phyloP scores from a whole-genome alignment of 2,113 vertebrate species.

The Lasiurus cinereus region DNA sequence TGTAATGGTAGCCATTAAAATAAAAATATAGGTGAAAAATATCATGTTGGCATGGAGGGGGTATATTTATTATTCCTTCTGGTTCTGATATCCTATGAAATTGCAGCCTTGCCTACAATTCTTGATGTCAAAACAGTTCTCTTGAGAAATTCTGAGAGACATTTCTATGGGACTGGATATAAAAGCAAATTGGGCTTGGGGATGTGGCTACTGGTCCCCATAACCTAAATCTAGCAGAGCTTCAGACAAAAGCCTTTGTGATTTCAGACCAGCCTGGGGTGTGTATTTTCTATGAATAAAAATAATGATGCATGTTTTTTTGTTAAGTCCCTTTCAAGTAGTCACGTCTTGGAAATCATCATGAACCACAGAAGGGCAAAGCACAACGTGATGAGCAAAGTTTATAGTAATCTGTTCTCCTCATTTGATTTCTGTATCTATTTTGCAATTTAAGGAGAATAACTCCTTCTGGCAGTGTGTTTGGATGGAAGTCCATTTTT shows the following conservation, averaged over 20 bases:
- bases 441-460: conserved; percentile 45
- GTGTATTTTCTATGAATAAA: conserved; percentile 68
- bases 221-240: not conserved
- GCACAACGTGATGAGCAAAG: not conserved
- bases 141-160: not conserved
- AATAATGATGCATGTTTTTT: conserved; percentile 40
- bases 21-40: not conserved
- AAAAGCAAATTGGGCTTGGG: not conserved
- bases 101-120: not conserved
- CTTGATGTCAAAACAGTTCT: not conserved
- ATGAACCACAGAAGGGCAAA: not conserved
- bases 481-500: not conserved
- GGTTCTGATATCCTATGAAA: not conserved
- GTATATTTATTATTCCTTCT: not conserved
- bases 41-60: accelerated
- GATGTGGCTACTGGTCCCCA: not conserved
- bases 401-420: conserved; percentile 4
- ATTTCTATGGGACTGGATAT: not conserved
- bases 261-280: not conserved
- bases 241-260: not conserved
- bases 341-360: conserved; percentile 39
- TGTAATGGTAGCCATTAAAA: not conserved
- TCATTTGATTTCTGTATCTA: not conserved
- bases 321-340: not conserved
- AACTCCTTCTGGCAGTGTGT: not conserved